Percentiles rank a stretch among this genome's conserved stretches.
Conservation (phyloP, 2,888 invertebrate species). For the Netelia fuscicornis region DNA sequence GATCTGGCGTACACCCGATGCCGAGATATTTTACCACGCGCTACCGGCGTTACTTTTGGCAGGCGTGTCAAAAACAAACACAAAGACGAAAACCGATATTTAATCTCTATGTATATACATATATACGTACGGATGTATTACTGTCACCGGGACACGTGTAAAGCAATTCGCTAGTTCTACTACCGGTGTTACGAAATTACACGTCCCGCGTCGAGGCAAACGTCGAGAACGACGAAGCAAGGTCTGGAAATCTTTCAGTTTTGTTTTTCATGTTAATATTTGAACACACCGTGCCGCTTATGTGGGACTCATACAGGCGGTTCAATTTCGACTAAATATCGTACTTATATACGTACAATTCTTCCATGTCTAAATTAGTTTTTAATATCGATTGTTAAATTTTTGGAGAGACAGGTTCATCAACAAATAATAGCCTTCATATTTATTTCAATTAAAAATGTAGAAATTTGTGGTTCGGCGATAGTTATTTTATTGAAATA, state of each 20-base stretch:
- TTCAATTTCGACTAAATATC: conserved; percentile 16
- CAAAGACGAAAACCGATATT: conserved; percentile 29
- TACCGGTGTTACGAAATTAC: conserved; percentile 84
- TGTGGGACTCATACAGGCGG: conserved; percentile 5
- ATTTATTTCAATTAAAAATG: not conserved
- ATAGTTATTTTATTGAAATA: too few relatives aligned
- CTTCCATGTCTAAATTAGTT: not conserved
- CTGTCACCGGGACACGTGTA: conserved; percentile 25
- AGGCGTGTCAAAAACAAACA: conserved; percentile 5
- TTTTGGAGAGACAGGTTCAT: too few relatives aligned
- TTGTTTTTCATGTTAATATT: conserved; percentile 84
- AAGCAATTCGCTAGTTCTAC: conserved; percentile 69
- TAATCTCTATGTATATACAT: not conserved
- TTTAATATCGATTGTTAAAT: too few relatives aligned
- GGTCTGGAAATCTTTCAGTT: conserved; percentile 74
- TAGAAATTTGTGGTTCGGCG: too few relatives aligned
- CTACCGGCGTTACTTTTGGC: conserved; percentile 1
- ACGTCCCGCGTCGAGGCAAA: conserved; percentile 51
- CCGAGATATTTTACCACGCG: not conserved
- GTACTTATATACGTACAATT: not conserved
- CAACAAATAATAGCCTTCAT: not conserved
- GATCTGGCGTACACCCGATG: conserved; percentile 3
- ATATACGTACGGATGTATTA: not conserved
- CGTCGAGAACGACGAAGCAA: conserved; percentile 17
- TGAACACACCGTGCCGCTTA: conserved; percentile 79